Conservation (phyloP, 2,888 invertebrate genomes). For the Hirtodrosophila histrioides region DNA sequence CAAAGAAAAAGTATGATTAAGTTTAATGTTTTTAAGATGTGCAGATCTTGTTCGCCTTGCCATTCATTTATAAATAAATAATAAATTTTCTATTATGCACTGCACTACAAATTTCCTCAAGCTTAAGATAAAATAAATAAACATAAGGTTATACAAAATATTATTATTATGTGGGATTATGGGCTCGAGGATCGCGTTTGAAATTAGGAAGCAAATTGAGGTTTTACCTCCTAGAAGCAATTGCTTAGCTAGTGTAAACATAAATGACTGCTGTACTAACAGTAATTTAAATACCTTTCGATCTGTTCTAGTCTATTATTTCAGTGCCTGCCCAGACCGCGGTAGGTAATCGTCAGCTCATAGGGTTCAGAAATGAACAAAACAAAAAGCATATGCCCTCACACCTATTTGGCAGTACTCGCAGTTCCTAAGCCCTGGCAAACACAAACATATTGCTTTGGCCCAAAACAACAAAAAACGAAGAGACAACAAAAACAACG, state of each 20-base stretch:
- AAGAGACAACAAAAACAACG: slow-evolving; percentile 24
- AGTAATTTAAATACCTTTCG: slow-evolving; percentile 1
- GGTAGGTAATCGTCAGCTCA: slow-evolving; percentile 47
- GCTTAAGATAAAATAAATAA: too few relatives aligned
- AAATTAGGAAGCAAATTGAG: too few relatives aligned
- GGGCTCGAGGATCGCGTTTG: too few relatives aligned
- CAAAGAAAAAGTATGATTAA: too few relatives aligned
- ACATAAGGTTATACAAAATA: too few relatives aligned
- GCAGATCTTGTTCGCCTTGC: too few relatives aligned
- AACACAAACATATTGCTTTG: slow-evolving; percentile 67
- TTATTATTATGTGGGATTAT: too few relatives aligned
- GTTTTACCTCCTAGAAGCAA: slow-evolving; percentile 13
- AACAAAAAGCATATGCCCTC: slow-evolving; percentile 39
- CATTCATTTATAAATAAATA: too few relatives aligned
- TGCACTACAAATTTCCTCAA: too few relatives aligned
- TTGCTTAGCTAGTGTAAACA: slow-evolving; percentile 30
- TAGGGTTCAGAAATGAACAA: slow-evolving; percentile 12
- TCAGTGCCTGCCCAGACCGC: slow-evolving; percentile 22
- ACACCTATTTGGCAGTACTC: slow-evolving; percentile 34
- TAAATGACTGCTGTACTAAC: slow-evolving; percentile 31
- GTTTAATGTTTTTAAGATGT: too few relatives aligned
- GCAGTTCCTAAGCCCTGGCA: slow-evolving; percentile 49
- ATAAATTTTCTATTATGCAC: too few relatives aligned
- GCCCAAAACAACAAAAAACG: slow-evolving; percentile 32
- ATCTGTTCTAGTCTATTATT: not conserved